Percentiles rank a stretch among this genome's conserved stretches.
Evolutionary conservation across 2,797 vertebrate genomes (phyloP).

Genomic region (Cryptoblepharus egeriae): DNA sequence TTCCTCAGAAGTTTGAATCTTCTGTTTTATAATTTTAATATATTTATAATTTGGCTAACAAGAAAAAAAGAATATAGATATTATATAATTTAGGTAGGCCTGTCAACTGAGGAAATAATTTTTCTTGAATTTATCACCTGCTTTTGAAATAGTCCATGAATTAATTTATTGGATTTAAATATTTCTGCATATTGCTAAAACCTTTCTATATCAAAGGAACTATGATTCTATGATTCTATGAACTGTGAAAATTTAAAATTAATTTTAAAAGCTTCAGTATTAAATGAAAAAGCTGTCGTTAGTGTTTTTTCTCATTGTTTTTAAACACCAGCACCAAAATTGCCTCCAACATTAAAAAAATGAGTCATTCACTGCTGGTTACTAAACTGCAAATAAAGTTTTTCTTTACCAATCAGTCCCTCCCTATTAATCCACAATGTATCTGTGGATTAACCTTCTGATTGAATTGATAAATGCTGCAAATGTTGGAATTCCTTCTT

Average conservation of each 20-base stretch:
- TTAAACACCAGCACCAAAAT: background rate
- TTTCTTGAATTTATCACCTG: background rate
- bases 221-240: too few species aligned
- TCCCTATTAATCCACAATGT: background rate
- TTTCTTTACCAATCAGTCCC: background rate
- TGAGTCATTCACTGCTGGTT: background rate
- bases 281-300: background rate
- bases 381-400: background rate
- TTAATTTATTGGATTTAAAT: background rate
- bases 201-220: background rate
- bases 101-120: background rate
- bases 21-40: too few species aligned
- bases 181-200: background rate
- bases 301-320: background rate
- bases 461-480: background rate
- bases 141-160: background rate
- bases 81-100: background rate
- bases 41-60: background rate
- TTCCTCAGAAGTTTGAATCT: too few species aligned
- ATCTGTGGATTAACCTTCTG: background rate
- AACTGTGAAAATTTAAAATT: background rate
- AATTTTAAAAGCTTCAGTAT: background rate
- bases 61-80: background rate
- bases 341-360: background rate
- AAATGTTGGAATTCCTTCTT: background rate